A percentile compares a stretch with the other conserved stretches of the same genome.
phyloP scores from a whole-genome alignment of 2,113 vertebrate genomes.

The Lepidothrix coronata region DNA sequence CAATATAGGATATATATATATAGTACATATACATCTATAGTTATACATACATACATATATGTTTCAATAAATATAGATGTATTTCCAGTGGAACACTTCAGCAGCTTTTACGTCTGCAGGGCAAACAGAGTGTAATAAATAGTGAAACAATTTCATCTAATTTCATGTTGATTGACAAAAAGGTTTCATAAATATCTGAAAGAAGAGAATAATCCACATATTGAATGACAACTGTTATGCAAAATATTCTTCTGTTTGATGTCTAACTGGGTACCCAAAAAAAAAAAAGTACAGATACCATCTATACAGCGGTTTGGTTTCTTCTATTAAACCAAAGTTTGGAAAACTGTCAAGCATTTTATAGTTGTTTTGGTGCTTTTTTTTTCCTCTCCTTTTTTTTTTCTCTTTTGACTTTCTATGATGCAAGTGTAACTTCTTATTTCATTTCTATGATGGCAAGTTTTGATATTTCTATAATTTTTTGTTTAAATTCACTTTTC shows the following conservation, averaged over 20 bases:
- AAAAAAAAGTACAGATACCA: background rate
- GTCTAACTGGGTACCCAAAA: background rate
- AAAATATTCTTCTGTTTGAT: background rate
- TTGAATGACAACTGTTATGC: background rate
- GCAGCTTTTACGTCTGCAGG: background rate
- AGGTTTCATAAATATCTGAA: background rate
- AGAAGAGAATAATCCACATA: background rate
- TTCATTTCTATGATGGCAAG: background rate
- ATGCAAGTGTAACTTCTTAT: background rate
- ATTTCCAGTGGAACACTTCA: background rate
- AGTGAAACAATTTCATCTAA: background rate
- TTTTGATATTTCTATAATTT: background rate
- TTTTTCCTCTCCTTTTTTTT: no score
- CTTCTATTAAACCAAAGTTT: background rate
- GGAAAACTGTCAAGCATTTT: background rate
- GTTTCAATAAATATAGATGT: background rate
- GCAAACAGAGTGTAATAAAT: background rate
- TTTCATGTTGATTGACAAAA: background rate
- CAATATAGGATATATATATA: background rate
- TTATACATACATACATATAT: no score
- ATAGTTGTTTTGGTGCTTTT: accelerated
- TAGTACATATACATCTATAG: background rate
- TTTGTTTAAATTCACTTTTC: background rate
- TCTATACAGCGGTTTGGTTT: background rate
- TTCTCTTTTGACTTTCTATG: background rate